Percentiles rank a stretch among this genome's conserved stretches.
These are phyloP conservation scores for Ficedula albicollis DNA, from an alignment of 2,797 vertebrate genomes.

Conservation along the genomic window DNA sequence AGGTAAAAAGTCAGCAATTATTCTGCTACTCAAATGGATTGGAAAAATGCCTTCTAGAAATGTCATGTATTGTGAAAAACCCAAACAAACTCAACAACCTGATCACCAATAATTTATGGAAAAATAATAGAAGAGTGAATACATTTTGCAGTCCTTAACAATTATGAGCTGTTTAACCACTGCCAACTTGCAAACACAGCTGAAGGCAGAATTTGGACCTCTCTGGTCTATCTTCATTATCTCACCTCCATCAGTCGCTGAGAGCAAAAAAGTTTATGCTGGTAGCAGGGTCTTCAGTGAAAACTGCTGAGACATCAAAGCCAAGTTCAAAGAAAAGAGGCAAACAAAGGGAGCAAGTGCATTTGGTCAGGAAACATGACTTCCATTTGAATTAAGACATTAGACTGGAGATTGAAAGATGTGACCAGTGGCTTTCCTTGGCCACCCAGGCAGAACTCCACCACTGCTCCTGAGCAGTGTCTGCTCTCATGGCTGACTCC, in stretches of 20 bases:
- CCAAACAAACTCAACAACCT: accelerated
- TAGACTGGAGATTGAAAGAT: background rate
- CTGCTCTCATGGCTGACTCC: background rate
- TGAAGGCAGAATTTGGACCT: background rate
- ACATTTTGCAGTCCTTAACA: background rate
- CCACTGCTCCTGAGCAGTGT: background rate
- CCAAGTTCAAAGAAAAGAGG: constrained; percentile 5
- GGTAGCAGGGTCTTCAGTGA: background rate
- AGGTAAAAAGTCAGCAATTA: background rate
- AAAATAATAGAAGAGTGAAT: background rate
- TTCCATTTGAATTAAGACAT: background rate
- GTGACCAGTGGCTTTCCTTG: background rate
- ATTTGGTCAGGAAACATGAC: background rate
- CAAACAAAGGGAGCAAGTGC: background rate
- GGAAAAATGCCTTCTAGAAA: background rate
- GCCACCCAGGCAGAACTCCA: background rate
- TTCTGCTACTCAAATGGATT: background rate
- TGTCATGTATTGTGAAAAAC: background rate
- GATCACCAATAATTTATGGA: background rate
- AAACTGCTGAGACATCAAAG: background rate
- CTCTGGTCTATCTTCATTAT: background rate
- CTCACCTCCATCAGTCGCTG: background rate
- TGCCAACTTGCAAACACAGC: background rate
- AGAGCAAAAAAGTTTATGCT: background rate
- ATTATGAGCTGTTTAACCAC: background rate